Base-by-base conservation (phyloP, 2,797 vertebrate species). In the Macropus fuliginosus region DNA sequence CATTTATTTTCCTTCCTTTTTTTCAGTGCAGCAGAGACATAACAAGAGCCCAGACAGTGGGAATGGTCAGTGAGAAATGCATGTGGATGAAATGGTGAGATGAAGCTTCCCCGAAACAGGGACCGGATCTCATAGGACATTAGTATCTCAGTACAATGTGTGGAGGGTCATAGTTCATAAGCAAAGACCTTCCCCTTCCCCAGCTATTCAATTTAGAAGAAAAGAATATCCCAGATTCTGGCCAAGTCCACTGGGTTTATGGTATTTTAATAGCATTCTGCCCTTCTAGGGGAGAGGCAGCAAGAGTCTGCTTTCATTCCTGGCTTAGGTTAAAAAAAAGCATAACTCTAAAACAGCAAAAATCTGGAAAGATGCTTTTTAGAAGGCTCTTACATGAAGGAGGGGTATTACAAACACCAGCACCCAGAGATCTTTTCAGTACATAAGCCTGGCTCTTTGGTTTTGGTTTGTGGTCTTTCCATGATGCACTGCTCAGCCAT, bases 201-300 rank as follows among this genome's bases (percentile, higher is more conserved):
- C 50, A 16, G 62, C 62, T 18, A 16, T 14, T 66, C 34, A n/a
- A 21, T 74, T 74, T 74, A 40, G 34, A 18, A 74, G 12, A 14
- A 62, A 57, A 57, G 29, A 59, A 14, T 62, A 18, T 9, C 18
- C 66, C n/a, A 12, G 91, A 1, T 66, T 95, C 92, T 57, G 18
- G 21, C 59, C 91, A 13, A n/a, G 97, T 96, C 93, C 46, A 34
- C 89, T 95, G 91, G 96, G 5, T 62, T 95, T 96, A 91, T 91
- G 95, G 92, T 97, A 97, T 98, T 97, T 4, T 66, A 97, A 97
- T 97, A 98, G 81, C 54, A 97, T 91, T 0, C 27, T 52, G 50
- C 34, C 5, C 81, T 97, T 97, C 89, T 95, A 34, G 96, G 59
- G 89, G 57, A 74, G 1, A 0, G 74, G 90, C 27, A 0, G 94